Percentiles rank a stretch among this genome's conserved stretches.
Conservation (phyloP, 2,797 vertebrate species). For the Melanogrammus aeglefinus region DNA sequence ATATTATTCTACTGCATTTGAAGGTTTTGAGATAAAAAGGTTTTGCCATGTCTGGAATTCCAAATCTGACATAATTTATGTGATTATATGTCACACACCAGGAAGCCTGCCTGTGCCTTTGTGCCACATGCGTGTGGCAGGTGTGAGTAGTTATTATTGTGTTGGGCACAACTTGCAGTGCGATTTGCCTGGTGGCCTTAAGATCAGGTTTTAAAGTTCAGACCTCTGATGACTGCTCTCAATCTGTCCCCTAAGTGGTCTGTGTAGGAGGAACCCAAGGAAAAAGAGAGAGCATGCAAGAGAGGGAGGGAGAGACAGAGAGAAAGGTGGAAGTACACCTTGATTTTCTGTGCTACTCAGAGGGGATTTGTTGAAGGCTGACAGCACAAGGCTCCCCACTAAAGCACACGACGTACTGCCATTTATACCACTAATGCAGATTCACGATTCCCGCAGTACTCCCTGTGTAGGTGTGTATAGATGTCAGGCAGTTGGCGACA, state of each 20-base stretch:
- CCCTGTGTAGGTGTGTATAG: neutral
- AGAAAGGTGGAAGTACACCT: constrained; percentile 49
- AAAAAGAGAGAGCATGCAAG: constrained; percentile 8
- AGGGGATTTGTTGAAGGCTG: constrained; percentile 43
- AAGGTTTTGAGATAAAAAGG: neutral
- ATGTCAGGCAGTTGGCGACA: neutral
- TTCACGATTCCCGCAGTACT: constrained; percentile 27
- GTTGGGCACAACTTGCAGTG: constrained; percentile 37
- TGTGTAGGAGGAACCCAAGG: constrained; percentile 56
- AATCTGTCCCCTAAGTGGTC: constrained; percentile 69
- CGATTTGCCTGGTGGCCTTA: constrained; percentile 49
- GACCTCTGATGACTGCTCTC: constrained; percentile 69
- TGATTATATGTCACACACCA: constrained; percentile 9
- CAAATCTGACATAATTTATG: constrained; percentile 31
- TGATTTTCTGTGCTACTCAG: constrained; percentile 38
- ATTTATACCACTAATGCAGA: constrained; percentile 29
- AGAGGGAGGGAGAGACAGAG: neutral
- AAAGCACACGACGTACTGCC: constrained; percentile 40
- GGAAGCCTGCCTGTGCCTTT: neutral
- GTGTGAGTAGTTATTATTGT: constrained; percentile 24
- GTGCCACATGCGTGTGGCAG: neutral
- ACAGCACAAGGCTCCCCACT: constrained; percentile 30
- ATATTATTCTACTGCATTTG: constrained; percentile 31
- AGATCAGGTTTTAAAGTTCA: constrained; percentile 70
- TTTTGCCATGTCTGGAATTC: constrained; percentile 15